Conservation (phyloP, 2,113 vertebrate genomes). For the Carassius carassius region DNA sequence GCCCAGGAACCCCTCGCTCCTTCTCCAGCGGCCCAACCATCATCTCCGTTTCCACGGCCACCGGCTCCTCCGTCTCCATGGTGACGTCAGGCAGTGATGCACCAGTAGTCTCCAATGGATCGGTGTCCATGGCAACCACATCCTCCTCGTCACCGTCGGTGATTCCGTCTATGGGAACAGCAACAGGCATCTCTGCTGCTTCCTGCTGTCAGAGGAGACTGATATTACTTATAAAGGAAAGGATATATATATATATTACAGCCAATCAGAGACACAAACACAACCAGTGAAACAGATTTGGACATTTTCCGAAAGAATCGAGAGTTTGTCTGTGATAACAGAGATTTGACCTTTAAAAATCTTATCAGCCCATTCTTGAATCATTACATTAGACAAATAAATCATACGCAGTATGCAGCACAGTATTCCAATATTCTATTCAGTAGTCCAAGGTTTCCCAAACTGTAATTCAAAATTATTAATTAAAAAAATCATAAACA, state of each 20-base stretch:
- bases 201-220: conserved; percentile 69
- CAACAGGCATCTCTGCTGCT: conserved; percentile 66
- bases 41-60: conserved; percentile 56
- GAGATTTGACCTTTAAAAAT: too few species aligned
- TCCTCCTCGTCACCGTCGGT: conserved; percentile 66
- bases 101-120: background rate
- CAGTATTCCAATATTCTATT: too few species aligned
- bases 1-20: conserved; percentile 83
- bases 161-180: conserved; percentile 58
- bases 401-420: too few species aligned
- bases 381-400: too few species aligned
- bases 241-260: background rate
- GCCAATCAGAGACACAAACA: background rate
- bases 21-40: conserved; percentile 67
- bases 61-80: conserved; percentile 51
- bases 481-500: too few species aligned
- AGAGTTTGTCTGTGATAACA: too few species aligned
- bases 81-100: conserved; percentile 29
- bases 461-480: background rate
- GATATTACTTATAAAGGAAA: background rate
- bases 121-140: conserved; percentile 49
- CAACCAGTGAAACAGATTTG: background rate
- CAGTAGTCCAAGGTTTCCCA: background rate
- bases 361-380: background rate
- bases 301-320: background rate